Evolutionary conservation across 2,888 invertebrate genomes (phyloP).

Genomic region (Resseliella maxima): DNA sequence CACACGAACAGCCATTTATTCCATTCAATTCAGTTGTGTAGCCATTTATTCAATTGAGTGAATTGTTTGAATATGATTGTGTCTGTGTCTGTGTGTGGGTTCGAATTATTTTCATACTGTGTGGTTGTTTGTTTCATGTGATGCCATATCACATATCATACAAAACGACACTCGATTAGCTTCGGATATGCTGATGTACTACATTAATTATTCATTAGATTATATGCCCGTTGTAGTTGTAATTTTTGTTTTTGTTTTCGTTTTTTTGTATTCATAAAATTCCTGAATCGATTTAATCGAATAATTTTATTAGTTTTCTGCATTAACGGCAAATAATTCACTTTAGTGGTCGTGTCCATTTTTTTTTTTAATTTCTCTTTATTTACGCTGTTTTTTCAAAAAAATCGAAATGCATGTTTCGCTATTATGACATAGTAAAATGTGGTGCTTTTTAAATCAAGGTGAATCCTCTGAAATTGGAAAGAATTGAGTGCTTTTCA

Average conservation of each 20-base stretch:
- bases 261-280: neutral
- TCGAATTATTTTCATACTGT: neutral
- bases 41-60: neutral
- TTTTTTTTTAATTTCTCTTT: neutral
- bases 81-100: neutral
- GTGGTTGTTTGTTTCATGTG: neutral
- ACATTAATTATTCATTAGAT: constrained; percentile 26
- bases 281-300: constrained; percentile 4
- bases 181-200: neutral
- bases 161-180: neutral
- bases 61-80: neutral
- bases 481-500: neutral
- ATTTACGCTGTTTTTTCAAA: neutral
- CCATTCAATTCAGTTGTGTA: too few relatives aligned
- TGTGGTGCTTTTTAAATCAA: neutral
- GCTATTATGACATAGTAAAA: neutral
- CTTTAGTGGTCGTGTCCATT: neutral
- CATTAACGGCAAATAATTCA: constrained; percentile 2
- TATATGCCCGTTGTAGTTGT: neutral
- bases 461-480: neutral
- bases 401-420: neutral
- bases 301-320: constrained; percentile 13
- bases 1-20: neutral
- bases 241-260: neutral
- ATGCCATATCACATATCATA: constrained; percentile 20